A percentile compares a stretch with the other conserved stretches of the same genome.
Evolutionary conservation across 2,113 vertebrate genomes (phyloP).

Genomic region (Scomber japonicus): DNA sequence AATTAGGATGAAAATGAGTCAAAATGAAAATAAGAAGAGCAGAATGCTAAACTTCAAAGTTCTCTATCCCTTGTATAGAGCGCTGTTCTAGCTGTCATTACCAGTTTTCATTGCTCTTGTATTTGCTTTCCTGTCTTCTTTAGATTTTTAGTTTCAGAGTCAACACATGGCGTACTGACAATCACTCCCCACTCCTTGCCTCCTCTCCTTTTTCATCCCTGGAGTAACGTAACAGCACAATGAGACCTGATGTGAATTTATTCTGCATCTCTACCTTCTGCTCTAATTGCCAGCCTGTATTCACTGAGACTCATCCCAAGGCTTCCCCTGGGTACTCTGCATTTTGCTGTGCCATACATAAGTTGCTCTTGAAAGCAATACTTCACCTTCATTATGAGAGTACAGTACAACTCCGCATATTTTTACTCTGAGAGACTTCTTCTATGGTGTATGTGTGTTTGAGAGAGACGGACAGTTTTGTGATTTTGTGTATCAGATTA

Average conservation of each 20-base stretch:
- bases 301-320: slow-evolving; percentile 55
- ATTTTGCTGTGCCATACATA: slow-evolving; percentile 46
- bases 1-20: background rate
- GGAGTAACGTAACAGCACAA: slow-evolving; percentile 12
- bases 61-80: background rate
- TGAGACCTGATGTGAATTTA: slow-evolving; percentile 44
- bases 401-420: slow-evolving; percentile 38
- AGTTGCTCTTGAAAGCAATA: slow-evolving; percentile 47
- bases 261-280: slow-evolving; percentile 46
- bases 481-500: background rate
- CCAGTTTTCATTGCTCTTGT: slow-evolving; percentile 10
- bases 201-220: slow-evolving; percentile 13
- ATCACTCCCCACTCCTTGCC: background rate
- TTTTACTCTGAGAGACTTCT: slow-evolving; percentile 26
- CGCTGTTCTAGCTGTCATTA: slow-evolving; percentile 24
- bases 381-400: slow-evolving; percentile 46
- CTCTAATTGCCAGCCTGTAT: slow-evolving; percentile 65
- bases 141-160: slow-evolving; percentile 31
- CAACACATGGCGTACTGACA: slow-evolving; percentile 19
- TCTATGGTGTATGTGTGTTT: background rate
- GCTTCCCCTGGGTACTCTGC: slow-evolving; percentile 42
- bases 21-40: slow-evolving; percentile 14
- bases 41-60: background rate
- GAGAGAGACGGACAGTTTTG: background rate
- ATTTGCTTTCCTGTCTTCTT: slow-evolving; percentile 46